Conservation (phyloP, 2,113 vertebrate species). For the Acrocephalus arundinaceus region DNA sequence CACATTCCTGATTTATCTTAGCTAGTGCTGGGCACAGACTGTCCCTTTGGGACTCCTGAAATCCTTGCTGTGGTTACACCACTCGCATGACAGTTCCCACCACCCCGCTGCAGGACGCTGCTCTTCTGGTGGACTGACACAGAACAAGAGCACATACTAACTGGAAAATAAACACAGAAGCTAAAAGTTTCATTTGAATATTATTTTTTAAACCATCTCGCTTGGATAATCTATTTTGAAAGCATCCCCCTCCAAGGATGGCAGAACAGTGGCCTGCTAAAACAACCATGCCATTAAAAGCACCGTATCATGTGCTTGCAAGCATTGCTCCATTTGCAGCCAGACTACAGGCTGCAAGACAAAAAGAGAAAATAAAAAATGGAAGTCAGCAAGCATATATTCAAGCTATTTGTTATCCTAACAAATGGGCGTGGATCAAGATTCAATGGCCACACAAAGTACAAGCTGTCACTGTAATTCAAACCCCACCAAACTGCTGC, state of each 20-base stretch:
- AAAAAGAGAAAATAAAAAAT: background rate
- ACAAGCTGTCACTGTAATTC: background rate
- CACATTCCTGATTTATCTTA: background rate
- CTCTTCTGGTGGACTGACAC: background rate
- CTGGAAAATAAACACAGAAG: background rate
- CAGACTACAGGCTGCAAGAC: background rate
- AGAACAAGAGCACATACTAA: background rate
- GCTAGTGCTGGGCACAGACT: background rate
- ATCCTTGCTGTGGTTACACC: background rate
- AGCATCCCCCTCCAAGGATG: background rate
- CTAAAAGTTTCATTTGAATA: background rate
- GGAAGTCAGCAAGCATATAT: background rate
- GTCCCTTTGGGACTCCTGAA: background rate
- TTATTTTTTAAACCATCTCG: background rate
- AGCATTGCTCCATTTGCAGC: background rate
- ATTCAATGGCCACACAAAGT: background rate
- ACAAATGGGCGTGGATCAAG: background rate
- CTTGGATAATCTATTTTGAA: background rate
- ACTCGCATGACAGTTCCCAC: rapidly evolving
- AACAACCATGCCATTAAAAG: background rate
- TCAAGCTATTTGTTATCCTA: background rate
- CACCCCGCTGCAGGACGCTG: background rate
- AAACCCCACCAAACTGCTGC: background rate
- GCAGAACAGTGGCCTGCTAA: background rate
- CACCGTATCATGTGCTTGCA: rapidly evolving